Conservation (phyloP, 1,140 invertebrate genomes). For the Scaptomyza hsui region DNA sequence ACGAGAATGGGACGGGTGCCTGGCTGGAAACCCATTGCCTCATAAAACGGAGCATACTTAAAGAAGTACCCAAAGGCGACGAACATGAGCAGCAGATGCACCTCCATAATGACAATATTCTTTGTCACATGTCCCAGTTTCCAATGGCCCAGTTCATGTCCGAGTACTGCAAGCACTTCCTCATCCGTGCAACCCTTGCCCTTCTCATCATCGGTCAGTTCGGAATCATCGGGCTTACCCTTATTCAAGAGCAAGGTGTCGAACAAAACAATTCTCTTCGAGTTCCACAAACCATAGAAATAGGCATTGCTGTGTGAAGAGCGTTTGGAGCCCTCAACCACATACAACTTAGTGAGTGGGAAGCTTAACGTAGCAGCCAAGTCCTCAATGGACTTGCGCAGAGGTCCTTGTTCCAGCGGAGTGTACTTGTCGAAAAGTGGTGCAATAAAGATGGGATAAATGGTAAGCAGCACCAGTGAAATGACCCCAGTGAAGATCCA, state of each 20-base stretch:
- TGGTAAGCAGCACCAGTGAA: slow-evolving; percentile 91
- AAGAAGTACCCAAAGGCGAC: slow-evolving; percentile 94
- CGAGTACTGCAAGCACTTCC: slow-evolving; percentile 97
- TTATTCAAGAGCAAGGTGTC: slow-evolving; percentile 91
- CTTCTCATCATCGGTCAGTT: slow-evolving; percentile 84
- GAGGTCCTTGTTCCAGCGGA: slow-evolving; percentile 95
- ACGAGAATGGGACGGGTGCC: slow-evolving; percentile 93
- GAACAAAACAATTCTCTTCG: slow-evolving; percentile 99
- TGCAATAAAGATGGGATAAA: slow-evolving; percentile 98
- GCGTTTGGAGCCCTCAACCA: slow-evolving; percentile 98
- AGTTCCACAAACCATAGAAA: slow-evolving; percentile 98
- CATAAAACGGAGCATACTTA: slow-evolving; percentile 91
- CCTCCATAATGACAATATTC: slow-evolving; percentile 93
- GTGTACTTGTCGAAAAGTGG: slow-evolving; percentile 99
- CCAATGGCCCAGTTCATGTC: slow-evolving; percentile 99
- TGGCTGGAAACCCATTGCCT: slow-evolving; percentile 93
- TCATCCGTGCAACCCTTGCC: slow-evolving; percentile 93
- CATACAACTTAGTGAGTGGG: slow-evolving; percentile 97
- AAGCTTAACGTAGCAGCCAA: slow-evolving; percentile 95
- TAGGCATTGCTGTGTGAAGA: slow-evolving; percentile 99
- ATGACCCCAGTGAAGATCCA: slow-evolving; percentile 95
- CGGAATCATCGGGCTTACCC: slow-evolving; percentile 80
- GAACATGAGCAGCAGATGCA: slow-evolving; percentile 91
- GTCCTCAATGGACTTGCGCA: slow-evolving; percentile 94
- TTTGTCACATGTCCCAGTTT: slow-evolving; percentile 95